Evolutionary conservation across 2,113 vertebrate species (phyloP).

Genomic region (Lepus europaeus): DNA sequence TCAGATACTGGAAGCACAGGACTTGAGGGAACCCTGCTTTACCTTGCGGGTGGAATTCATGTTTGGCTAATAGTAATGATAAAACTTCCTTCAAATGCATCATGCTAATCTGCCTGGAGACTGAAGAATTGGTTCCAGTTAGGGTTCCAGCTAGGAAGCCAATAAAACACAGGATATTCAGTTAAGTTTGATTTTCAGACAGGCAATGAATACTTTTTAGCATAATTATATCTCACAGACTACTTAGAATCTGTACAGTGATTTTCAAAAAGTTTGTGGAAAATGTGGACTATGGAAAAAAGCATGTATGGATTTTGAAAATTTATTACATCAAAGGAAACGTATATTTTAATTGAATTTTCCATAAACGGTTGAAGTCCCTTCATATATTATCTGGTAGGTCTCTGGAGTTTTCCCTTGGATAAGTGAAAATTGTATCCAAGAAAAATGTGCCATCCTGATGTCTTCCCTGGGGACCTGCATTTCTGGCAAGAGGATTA

Average conservation of each 20-base stretch:
- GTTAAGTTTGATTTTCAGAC: conserved; percentile 33
- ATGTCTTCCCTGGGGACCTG: background rate
- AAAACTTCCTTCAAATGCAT: background rate
- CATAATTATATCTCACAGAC: background rate
- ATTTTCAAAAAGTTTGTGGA: too few relatives aligned
- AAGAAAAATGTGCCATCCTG: background rate
- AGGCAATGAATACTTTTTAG: background rate
- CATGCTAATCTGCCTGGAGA: background rate
- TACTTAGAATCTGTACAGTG: background rate
- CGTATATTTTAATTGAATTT: too few relatives aligned
- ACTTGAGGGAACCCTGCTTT: background rate
- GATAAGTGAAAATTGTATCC: background rate
- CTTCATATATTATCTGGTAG: background rate
- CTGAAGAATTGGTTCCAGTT: background rate
- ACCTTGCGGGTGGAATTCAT: background rate
- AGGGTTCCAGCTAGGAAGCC: background rate
- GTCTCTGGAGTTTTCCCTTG: background rate
- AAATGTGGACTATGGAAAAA: too few relatives aligned
- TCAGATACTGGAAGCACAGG: background rate
- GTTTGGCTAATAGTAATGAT: background rate
- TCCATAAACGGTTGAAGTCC: too few relatives aligned
- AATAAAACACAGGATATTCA: background rate
- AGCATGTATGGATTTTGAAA: too few relatives aligned
- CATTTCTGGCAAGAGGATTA: background rate
- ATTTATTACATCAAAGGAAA: too few relatives aligned